These are phyloP conservation scores for Heliconius himera DNA, from an alignment of 1,140 invertebrate species.

Conservation along the genomic window DNA sequence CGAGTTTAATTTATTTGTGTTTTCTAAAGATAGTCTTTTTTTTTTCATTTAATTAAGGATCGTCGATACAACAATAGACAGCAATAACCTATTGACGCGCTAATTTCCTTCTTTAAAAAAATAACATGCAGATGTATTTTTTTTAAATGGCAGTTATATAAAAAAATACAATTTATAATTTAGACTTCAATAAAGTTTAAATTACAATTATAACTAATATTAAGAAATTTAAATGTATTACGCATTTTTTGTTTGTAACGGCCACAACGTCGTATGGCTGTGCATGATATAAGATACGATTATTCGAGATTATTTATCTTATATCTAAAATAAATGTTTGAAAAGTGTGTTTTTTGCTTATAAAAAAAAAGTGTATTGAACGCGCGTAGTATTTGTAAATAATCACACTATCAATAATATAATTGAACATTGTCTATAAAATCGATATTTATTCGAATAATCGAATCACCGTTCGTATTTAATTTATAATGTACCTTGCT, in stretches of 20 bases:
- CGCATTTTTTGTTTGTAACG: slow-evolving; percentile 33
- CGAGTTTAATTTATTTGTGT: no score
- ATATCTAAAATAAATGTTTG: not conserved
- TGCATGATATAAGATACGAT: slow-evolving; percentile 31
- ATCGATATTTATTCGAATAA: slow-evolving; percentile 9
- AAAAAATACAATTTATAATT: not conserved
- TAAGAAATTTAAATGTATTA: not conserved
- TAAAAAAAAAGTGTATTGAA: slow-evolving; percentile 3
- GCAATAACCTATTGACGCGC: not conserved
- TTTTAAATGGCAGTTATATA: not conserved
- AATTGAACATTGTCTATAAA: slow-evolving; percentile 7
- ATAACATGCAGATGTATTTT: no score
- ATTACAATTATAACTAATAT: not conserved
- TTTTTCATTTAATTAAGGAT: not conserved
- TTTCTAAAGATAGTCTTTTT: not conserved
- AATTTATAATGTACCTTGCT: slow-evolving; percentile 32
- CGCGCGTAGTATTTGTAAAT: not conserved
- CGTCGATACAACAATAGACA: not conserved
- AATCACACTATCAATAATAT: not conserved
- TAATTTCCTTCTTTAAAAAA: not conserved
- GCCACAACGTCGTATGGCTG: slow-evolving; percentile 51
- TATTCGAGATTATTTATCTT: slow-evolving; percentile 8
- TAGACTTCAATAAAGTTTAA: not conserved
- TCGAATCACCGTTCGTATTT: slow-evolving; percentile 5
- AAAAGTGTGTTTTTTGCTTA: slow-evolving; percentile 4